phyloP scores from a whole-genome alignment of 2,888 invertebrate genomes.

The Celastrina argiolus region DNA sequence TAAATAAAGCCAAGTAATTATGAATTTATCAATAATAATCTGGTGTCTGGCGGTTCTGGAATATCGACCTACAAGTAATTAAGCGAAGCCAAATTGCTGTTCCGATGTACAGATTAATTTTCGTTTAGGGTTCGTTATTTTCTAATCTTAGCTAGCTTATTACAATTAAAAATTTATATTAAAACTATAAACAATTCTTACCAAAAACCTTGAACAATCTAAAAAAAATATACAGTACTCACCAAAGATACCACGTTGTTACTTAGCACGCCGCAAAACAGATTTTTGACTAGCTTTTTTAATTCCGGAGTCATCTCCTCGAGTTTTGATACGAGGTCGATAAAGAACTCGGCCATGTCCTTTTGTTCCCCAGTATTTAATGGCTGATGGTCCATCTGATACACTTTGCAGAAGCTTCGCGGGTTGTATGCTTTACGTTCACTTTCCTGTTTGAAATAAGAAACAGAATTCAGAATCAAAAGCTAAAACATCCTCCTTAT shows the following conservation, averaged over 20 bases:
- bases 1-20: too few species aligned
- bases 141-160: too few species aligned
- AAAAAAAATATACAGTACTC: slow-evolving; percentile 47
- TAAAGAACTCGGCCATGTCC: slow-evolving; percentile 99
- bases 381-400: slow-evolving; percentile 98
- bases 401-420: slow-evolving; percentile 95
- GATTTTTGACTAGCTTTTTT: slow-evolving; percentile 91
- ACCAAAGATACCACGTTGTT: slow-evolving; percentile 96
- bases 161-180: too few species aligned
- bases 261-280: slow-evolving; percentile 95
- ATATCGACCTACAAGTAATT: too few species aligned
- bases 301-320: slow-evolving; percentile 96
- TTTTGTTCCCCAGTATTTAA: slow-evolving; percentile 97
- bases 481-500: too few species aligned
- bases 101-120: too few species aligned
- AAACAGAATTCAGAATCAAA: not conserved
- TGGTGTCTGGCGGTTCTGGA: too few species aligned
- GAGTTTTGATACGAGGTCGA: slow-evolving; percentile 95
- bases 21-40: too few species aligned
- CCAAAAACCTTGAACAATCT: not conserved
- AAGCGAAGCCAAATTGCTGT: too few species aligned
- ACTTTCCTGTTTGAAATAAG: slow-evolving; percentile 81
- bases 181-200: not conserved
- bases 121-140: too few species aligned
- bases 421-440: slow-evolving; percentile 98